A percentile compares a stretch with the other conserved stretches of the same genome.
These are phyloP conservation scores for Slavum lentiscoides DNA, from an alignment of 2,888 invertebrate species.

Conservation along the genomic window DNA sequence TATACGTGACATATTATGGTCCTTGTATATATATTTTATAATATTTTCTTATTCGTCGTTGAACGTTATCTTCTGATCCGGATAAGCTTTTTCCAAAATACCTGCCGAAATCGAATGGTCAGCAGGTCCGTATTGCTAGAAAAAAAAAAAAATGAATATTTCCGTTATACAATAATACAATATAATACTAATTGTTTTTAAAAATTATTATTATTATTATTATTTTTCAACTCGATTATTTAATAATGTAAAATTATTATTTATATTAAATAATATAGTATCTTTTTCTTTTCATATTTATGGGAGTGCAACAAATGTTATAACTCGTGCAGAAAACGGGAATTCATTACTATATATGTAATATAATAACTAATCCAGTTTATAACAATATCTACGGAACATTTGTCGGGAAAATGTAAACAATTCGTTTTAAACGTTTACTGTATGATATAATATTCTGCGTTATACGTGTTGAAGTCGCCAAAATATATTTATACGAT, in stretches of 20 bases:
- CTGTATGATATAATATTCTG: no score
- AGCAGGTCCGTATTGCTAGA: slow-evolving; percentile 84
- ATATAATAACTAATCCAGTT: background rate
- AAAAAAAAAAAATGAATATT: slow-evolving; percentile 58
- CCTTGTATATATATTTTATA: background rate
- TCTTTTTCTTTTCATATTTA: no score
- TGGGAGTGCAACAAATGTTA: no score
- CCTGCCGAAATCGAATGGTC: slow-evolving; percentile 80
- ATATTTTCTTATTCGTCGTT: slow-evolving; percentile 63
- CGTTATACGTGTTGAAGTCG: no score
- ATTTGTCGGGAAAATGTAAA: background rate
- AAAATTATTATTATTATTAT: no score
- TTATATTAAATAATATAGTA: no score
- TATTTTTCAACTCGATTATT: no score
- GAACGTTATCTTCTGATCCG: slow-evolving; percentile 76
- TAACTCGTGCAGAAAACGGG: background rate
- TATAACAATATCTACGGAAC: background rate
- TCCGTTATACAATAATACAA: background rate
- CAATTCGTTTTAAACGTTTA: background rate
- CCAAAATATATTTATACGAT: no score
- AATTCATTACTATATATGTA: background rate
- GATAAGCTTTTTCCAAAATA: slow-evolving; percentile 74
- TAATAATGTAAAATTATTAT: no score
- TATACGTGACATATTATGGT: background rate
- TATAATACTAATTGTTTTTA: background rate